Conservation (phyloP, 2,888 invertebrate genomes). For the Folsomia manolachei region DNA sequence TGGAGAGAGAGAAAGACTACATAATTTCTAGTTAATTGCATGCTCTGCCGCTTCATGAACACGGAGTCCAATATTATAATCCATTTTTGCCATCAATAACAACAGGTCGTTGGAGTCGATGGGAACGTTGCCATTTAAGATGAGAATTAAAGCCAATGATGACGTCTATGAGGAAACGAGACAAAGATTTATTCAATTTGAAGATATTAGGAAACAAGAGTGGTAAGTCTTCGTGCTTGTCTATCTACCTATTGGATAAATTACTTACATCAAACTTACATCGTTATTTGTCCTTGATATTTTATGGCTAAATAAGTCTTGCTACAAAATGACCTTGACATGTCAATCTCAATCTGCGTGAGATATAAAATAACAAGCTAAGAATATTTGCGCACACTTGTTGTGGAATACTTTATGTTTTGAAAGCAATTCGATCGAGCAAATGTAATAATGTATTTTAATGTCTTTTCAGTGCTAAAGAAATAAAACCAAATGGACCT, state of each 20-base stretch:
- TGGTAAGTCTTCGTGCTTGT: slow-evolving; percentile 61
- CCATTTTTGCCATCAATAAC: too few species aligned
- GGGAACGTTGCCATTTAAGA: slow-evolving; percentile 80
- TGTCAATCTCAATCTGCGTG: neutral
- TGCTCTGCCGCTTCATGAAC: too few species aligned
- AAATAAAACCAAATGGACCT: slow-evolving; percentile 86
- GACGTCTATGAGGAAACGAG: slow-evolving; percentile 91
- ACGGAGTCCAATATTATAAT: too few species aligned
- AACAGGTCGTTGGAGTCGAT: slow-evolving; percentile 74
- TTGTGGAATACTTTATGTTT: neutral
- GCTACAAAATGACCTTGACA: neutral
- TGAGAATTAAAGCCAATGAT: slow-evolving; percentile 91
- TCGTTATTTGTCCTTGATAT: neutral
- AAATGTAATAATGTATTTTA: too few species aligned
- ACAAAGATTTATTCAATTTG: slow-evolving; percentile 85
- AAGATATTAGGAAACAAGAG: slow-evolving; percentile 90
- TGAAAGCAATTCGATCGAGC: too few species aligned
- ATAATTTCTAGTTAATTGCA: too few species aligned
- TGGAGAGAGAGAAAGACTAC: too few species aligned
- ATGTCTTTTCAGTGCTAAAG: slow-evolving; percentile 71
- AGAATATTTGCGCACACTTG: neutral
- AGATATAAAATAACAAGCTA: neutral
- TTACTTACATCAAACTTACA: too few species aligned
- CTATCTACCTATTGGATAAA: too few species aligned
- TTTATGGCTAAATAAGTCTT: neutral